Base-by-base conservation (phyloP, 92 coral and sea anemone genomes). In the Virgularia gustaviana region DNA sequence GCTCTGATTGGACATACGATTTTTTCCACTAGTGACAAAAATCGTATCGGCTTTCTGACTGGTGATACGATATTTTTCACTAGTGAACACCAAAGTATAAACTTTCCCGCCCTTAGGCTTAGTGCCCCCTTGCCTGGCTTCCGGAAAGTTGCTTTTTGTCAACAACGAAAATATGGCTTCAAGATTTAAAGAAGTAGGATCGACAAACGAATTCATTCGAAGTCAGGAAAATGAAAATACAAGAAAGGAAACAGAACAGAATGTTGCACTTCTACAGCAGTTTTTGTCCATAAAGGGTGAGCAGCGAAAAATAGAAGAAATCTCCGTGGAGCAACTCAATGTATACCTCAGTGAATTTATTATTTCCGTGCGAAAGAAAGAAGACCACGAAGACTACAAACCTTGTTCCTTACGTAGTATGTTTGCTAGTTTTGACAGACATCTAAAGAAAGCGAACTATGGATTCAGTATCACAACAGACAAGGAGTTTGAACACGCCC, bases 401-500 rank as follows among this genome's bases (percentile, higher is more conserved):
- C 79, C 79, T 18, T 37, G 23, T 43, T 57, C 71, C 29, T 71
- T 74, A 11, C 68, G 71, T 57, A 9, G 44, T 6, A 37, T 76
- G 59, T 43, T 76, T 35, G 64, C 81, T 16, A 76, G 72, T 38
- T 63, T 64, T 47, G 75, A 76, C 57, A 57, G 71, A 10, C 55
- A 75, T 29, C 41, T 75, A 36, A 75, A 75, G 58, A 34, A 32
- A 13, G 2, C 44, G 29, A 75, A 55, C 13, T n/a, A 75, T 43
- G 51, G 62, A 37, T 10, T 29, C 34, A 47, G 80, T 62, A 61
- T 75, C 18, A 23, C 62, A 28, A 61, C 36, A 32, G 80, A 75
- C 72, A 20, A 23, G 19, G 60, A n/a, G 39, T 75, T 61, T 75
- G 80, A 75, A 75, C 59, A 35, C 22, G 61, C 80, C 24, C 36